phyloP scores from a whole-genome alignment of 2,888 invertebrate species.

The Acleris emargana region DNA sequence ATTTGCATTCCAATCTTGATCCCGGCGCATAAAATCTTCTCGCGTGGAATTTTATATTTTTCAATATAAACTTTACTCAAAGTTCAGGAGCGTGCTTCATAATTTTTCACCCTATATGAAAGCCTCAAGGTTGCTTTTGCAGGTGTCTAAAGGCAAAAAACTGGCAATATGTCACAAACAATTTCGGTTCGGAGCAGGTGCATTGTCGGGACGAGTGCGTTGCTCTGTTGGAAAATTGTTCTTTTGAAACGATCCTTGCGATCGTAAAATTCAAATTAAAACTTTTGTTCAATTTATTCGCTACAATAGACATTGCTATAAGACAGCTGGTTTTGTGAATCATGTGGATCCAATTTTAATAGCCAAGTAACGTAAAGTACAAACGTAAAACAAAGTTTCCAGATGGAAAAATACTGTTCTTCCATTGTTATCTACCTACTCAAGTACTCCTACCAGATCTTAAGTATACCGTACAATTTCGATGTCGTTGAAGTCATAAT shows the following conservation, averaged over 20 bases:
- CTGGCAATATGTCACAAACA: conserved; percentile 13
- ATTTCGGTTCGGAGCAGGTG: conserved; percentile 25
- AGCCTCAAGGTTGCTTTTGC: conserved; percentile 8
- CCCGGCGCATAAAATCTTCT: conserved; percentile 5
- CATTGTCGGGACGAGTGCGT: conserved; percentile 5
- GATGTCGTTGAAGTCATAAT: no score
- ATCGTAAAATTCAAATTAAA: no score
- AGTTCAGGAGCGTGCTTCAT: not conserved
- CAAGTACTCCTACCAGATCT: no score
- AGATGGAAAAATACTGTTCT: no score
- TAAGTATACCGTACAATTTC: no score
- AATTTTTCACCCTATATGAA: not conserved
- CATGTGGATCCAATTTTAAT: no score
- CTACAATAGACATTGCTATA: no score
- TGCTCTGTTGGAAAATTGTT: not conserved
- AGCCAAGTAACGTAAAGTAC: no score
- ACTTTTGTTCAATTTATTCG: no score
- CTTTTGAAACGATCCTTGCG: not conserved
- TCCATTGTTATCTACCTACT: no score
- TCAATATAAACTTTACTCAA: conserved; percentile 17
- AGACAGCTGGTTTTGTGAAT: no score
- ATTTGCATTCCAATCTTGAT: conserved; percentile 1
- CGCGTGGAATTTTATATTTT: conserved; percentile 7
- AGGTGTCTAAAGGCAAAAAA: not conserved
- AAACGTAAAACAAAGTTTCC: no score